Evolutionary conservation across 2,888 invertebrate species (phyloP).

Genomic region (Stenodema calcarata): DNA sequence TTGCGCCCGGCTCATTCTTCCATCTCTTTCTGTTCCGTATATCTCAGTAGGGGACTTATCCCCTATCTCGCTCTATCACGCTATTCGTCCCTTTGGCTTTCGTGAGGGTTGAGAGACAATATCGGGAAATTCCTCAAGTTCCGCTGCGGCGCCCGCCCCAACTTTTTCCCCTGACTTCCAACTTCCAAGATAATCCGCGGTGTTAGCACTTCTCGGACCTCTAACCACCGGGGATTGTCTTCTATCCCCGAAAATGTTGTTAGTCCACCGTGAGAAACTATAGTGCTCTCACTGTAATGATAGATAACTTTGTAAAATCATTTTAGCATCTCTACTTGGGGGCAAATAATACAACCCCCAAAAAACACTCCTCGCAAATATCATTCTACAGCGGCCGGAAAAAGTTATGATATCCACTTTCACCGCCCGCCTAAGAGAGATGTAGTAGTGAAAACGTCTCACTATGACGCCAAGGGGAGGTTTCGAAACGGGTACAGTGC

Average conservation of each 20-base stretch:
- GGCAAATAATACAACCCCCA: too few relatives aligned
- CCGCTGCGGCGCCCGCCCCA: neutral
- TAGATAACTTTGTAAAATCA: too few relatives aligned
- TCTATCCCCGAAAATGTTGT: neutral
- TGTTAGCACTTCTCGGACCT: neutral
- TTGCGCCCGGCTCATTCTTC: neutral
- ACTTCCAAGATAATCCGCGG: neutral
- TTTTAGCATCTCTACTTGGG: too few relatives aligned
- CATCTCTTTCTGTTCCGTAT: neutral
- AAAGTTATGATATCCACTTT: too few relatives aligned
- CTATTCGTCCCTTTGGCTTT: neutral
- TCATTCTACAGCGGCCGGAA: too few relatives aligned
- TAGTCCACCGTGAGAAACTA: too few relatives aligned
- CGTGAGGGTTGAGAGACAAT: neutral
- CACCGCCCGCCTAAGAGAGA: too few relatives aligned
- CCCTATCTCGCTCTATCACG: neutral
- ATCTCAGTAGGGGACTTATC: neutral
- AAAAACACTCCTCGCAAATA: too few relatives aligned
- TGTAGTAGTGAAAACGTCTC: too few relatives aligned
- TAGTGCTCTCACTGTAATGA: too few relatives aligned
- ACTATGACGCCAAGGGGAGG: too few relatives aligned
- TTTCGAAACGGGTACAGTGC: too few relatives aligned
- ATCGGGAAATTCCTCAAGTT: conserved; percentile 7
- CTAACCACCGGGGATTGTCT: neutral
- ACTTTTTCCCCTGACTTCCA: neutral